Percentiles rank a stretch among this genome's conserved stretches.
Conservation (phyloP, 2,888 invertebrate species). For the Epirrita christyi region DNA sequence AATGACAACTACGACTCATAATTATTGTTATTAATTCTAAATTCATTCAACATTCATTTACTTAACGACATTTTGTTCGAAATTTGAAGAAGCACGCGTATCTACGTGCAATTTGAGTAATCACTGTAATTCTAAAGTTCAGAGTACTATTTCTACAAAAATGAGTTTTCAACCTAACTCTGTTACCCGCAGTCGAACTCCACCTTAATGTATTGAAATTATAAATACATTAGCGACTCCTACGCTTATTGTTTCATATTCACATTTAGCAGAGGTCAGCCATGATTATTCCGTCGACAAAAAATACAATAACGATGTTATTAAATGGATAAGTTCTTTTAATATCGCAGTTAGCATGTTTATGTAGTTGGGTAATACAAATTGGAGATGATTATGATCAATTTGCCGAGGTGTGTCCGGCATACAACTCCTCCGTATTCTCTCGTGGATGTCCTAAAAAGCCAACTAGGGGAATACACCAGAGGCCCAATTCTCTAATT, state of each 20-base stretch:
- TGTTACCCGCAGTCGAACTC: constrained; percentile 25
- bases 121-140: no score
- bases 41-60: no score
- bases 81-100: no score
- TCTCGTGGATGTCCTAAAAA: no score
- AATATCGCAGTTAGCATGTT: constrained; percentile 42
- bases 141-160: no score
- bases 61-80: no score
- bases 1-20: no score
- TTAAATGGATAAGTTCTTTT: constrained; percentile 49
- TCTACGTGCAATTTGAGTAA: no score
- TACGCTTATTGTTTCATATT: constrained; percentile 58
- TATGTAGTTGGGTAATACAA: constrained; percentile 20
- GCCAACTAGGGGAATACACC: no score
- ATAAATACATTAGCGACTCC: constrained; percentile 67
- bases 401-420: not conserved
- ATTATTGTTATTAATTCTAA: no score
- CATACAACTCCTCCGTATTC: no score
- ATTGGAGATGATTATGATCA: constrained; percentile 14
- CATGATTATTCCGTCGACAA: constrained; percentile 55
- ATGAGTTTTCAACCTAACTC: not conserved
- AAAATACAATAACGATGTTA: constrained; percentile 53
- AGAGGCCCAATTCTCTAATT: no score
- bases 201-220: constrained; percentile 55
- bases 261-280: constrained; percentile 59